These are phyloP conservation scores for Corythornis cristatus DNA, from an alignment of 2,113 vertebrate species.

Conservation along the genomic window DNA sequence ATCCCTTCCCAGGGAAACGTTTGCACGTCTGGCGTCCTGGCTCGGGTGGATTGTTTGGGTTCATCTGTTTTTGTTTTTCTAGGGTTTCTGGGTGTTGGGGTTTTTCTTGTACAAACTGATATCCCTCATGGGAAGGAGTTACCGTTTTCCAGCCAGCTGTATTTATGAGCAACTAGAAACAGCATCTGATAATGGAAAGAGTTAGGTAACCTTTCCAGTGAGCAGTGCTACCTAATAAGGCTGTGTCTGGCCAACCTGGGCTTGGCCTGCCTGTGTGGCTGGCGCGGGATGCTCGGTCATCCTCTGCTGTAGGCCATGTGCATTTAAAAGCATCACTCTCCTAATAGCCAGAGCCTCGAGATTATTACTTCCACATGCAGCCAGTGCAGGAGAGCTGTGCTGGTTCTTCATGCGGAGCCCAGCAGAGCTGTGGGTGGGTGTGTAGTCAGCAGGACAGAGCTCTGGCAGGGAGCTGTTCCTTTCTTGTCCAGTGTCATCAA, in stretches of 20 bases:
- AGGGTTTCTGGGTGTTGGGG: slow-evolving; percentile 63
- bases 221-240: neutral
- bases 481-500: rapidly evolving
- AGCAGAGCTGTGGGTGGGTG: neutral
- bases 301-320: neutral
- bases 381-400: neutral
- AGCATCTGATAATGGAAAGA: slow-evolving; percentile 19
- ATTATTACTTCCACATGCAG: neutral
- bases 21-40: slow-evolving; percentile 41
- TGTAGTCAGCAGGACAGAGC: neutral
- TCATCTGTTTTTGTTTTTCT: slow-evolving; percentile 61
- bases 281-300: neutral
- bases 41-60: slow-evolving; percentile 40
- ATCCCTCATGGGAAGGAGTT: slow-evolving; percentile 41
- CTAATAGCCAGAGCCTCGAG: neutral
- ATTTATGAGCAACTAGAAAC: slow-evolving; percentile 11
- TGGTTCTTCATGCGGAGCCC: neutral
- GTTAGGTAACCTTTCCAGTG: neutral
- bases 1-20: slow-evolving; percentile 6
- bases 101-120: slow-evolving; percentile 3
- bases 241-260: slow-evolving; percentile 17
- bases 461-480: rapidly evolving
- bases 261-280: neutral
- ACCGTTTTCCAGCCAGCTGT: slow-evolving; percentile 31
- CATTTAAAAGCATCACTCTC: neutral